A percentile compares a stretch with the other conserved stretches of the same genome.
Conservation (phyloP, 30 jellyfish, hydroid and myxozoan species). For the Aurelia sp. region DNA sequence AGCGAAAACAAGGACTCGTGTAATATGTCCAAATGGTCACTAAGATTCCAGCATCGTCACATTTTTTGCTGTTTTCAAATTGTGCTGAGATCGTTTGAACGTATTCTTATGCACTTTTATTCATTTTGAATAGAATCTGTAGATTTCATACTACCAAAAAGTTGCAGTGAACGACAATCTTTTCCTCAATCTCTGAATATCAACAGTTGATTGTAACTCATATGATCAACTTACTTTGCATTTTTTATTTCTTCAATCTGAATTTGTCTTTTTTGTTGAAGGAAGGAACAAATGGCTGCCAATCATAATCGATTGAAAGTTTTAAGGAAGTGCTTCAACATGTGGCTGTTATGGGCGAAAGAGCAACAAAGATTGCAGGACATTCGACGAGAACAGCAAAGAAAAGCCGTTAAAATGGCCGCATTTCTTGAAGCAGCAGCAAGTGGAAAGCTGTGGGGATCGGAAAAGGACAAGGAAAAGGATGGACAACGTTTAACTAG, state of each 20-base stretch:
- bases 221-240: no score
- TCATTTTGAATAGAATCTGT: no score
- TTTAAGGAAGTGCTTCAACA: conserved; percentile 45
- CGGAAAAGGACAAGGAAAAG: not conserved
- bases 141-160: no score
- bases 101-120: no score
- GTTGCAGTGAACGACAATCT: no score
- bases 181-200: no score
- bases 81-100: no score
- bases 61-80: no score
- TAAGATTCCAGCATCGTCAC: no score
- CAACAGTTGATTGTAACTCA: no score
- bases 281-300: conserved; percentile 90
- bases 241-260: not conserved
- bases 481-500: not conserved
- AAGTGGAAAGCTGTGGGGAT: conserved; percentile 48
- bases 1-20: no score
- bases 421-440: conserved; percentile 88
- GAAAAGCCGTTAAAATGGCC: conserved; percentile 83
- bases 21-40: no score
- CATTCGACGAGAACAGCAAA: conserved; percentile 63
- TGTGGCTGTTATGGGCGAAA: conserved; percentile 74
- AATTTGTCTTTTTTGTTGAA: conserved; percentile 9
- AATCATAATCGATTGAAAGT: conserved; percentile 47
- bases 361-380: conserved; percentile 47